Conservation (phyloP, 2,113 vertebrate genomes). For the Oryzias javanicus region DNA sequence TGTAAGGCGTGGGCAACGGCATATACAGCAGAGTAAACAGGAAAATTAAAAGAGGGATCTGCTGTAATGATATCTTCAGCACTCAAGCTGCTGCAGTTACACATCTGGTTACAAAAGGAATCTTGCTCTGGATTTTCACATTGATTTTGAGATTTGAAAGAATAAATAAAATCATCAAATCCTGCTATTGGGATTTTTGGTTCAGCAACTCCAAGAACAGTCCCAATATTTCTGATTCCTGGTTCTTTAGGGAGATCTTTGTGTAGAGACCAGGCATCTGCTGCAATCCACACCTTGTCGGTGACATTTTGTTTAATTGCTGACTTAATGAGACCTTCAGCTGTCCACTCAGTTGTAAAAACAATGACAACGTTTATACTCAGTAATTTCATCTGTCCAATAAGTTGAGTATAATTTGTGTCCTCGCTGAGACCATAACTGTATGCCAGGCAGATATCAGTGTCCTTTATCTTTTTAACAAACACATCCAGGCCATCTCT, state of each 20-base stretch:
- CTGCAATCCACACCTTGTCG: constrained; percentile 83
- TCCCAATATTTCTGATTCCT: constrained; percentile 53
- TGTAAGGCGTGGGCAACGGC: constrained; percentile 80
- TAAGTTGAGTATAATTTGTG: constrained; percentile 30
- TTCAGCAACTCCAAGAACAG: constrained; percentile 75
- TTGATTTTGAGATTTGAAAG: constrained; percentile 1
- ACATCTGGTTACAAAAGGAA: constrained; percentile 68
- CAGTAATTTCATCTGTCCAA: constrained; percentile 57
- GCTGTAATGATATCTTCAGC: neutral
- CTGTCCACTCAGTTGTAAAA: constrained; percentile 35
- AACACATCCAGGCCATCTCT: constrained; percentile 57
- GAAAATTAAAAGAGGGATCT: constrained; percentile 64
- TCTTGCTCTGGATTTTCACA: neutral
- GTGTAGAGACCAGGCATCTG: constrained; percentile 78
- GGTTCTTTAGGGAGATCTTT: constrained; percentile 47
- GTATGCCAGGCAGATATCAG: constrained; percentile 76
- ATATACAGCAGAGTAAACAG: constrained; percentile 74
- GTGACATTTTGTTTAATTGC: constrained; percentile 74
- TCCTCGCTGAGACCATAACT: constrained; percentile 36
- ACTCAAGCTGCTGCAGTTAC: constrained; percentile 40
- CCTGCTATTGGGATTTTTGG: constrained; percentile 52
- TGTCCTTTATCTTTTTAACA: constrained; percentile 30
- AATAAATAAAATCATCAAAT: constrained; percentile 60
- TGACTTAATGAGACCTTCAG: constrained; percentile 60
- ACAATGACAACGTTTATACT: constrained; percentile 59